Conservation (phyloP, 2,888 invertebrate genomes). For the Heliconius ethilla region DNA sequence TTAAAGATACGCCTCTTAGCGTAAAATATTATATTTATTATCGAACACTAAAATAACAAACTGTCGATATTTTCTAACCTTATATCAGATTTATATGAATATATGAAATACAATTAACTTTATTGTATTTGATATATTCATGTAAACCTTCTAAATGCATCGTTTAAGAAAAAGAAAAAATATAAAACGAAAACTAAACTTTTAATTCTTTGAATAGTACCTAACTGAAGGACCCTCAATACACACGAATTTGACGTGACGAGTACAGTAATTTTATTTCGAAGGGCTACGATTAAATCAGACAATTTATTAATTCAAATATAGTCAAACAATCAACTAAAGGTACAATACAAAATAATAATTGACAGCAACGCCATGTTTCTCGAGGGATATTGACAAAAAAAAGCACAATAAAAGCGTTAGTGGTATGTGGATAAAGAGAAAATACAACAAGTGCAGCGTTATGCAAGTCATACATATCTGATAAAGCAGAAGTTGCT, state of each 20-base stretch:
- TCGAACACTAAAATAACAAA: background rate
- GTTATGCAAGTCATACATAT: background rate
- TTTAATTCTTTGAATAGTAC: constrained; percentile 3
- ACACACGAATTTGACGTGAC: background rate
- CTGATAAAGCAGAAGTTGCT: constrained; percentile 8
- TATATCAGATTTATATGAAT: background rate
- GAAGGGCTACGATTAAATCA: background rate
- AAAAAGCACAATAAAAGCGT: background rate
- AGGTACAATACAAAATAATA: background rate
- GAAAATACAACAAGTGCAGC: background rate
- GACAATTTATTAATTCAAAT: background rate
- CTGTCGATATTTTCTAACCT: background rate
- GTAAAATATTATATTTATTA: background rate
- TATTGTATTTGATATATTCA: too few relatives aligned
- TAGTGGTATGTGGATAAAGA: background rate
- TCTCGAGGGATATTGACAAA: background rate
- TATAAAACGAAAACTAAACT: background rate
- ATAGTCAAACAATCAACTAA: background rate
- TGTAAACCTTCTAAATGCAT: background rate
- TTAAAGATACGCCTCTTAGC: background rate
- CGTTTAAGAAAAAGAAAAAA: background rate
- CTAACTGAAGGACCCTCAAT: constrained; percentile 7
- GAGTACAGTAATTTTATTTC: constrained; percentile 9
- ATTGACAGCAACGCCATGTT: background rate
- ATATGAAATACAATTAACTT: background rate